Base-by-base conservation (phyloP, 2,888 invertebrate species). In the Eledone cirrhosa region DNA sequence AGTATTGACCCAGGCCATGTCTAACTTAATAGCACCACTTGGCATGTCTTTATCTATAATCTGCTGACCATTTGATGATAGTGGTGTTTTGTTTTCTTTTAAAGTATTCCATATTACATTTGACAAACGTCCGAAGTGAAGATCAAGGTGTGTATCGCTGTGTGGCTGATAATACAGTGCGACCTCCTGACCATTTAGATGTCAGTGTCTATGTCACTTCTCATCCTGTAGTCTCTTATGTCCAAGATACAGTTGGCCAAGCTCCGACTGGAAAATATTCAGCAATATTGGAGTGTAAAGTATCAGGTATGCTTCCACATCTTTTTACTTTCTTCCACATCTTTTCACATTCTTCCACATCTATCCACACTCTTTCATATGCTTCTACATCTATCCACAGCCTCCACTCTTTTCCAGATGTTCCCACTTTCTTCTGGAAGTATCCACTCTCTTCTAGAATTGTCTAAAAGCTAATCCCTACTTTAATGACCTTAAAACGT, bases 151-250 rank as follows among this genome's bases (percentile, higher is more conserved):
- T 89, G 24, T 91, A 89, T 80, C 85, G 90, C 2, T 91, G 91
- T 84, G 86, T 89, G 3, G 90, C 90, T 14, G 90, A 90, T 82
- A 91, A 91, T 82, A 87, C 88, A 80, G 89, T 91, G 33, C 84
- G 87, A 22, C 89, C 89, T 0, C 89, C 90, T 24, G 90, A 87
- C 33, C 84, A 84, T 41, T 87, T 87, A 78, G 87, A 89, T 75
- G 87, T 88, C 3, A 85, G 86, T 31, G 83, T 91, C 24, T 85
- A 86, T 14, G 86, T 91, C 0, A 86, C 88, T 80, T 88, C 88
- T 80, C 80, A 81, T 48, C 91, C 91, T 2, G 77, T 80, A 11
- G 88, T 88, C 2, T 65, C 83, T 0, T 84, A 88, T 16, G 89
- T 90, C 47, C 89, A 90, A 80, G 82, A 87, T 47, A 85, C 87